Conservation (phyloP, 2,113 vertebrate genomes). For the Dasyornis broadbenti region DNA sequence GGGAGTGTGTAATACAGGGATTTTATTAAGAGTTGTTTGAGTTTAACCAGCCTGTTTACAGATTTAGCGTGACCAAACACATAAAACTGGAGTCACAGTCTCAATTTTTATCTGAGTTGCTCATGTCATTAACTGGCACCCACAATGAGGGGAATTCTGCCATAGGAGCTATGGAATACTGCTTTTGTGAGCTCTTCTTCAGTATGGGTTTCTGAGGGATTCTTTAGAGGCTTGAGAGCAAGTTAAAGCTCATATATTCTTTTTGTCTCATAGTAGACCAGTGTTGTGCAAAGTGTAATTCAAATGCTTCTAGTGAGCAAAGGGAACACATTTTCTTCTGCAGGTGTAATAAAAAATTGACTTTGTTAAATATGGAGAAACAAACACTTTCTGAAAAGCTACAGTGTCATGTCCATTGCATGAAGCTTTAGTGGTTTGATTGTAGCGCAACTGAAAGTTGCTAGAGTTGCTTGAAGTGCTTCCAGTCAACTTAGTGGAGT, state of each 20-base stretch:
- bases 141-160: neutral
- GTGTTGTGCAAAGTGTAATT: neutral
- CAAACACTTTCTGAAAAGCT: neutral
- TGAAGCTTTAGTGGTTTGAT: neutral
- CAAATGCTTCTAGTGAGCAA: neutral
- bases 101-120: neutral
- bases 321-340: neutral
- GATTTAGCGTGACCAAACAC: neutral
- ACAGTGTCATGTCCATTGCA: neutral
- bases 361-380: neutral
- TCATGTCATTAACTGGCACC: neutral
- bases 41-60: constrained; percentile 30
- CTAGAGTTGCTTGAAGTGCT: neutral
- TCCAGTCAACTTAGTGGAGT: neutral
- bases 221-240: neutral
- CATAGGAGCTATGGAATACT: neutral
- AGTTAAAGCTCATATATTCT: neutral
- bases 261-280: neutral
- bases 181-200: neutral
- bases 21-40: neutral
- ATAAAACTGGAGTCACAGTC: neutral
- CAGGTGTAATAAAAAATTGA: neutral
- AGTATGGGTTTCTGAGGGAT: neutral
- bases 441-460: neutral
- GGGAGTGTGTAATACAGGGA: constrained; percentile 13